Evolutionary conservation across 2,113 vertebrate species (phyloP).

Genomic region (Sinocyclocheilus grahami): DNA sequence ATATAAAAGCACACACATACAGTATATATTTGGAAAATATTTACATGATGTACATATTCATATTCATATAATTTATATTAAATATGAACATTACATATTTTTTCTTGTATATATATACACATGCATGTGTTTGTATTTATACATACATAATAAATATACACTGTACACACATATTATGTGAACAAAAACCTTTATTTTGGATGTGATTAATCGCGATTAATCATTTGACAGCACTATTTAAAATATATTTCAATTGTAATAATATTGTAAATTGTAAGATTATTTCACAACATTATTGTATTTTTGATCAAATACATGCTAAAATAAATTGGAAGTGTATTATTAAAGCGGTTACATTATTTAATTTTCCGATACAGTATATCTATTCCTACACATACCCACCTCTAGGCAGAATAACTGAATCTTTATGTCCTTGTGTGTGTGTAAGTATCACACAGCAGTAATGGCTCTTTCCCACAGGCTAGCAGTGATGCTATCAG

Average conservation of each 20-base stretch:
- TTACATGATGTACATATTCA: too few species aligned
- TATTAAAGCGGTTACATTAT: background rate
- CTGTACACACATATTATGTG: too few species aligned
- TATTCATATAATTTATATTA: too few species aligned
- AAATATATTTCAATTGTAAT: background rate
- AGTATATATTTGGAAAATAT: too few species aligned
- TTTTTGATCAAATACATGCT: background rate
- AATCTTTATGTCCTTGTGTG: conserved; percentile 33
- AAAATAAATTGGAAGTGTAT: background rate
- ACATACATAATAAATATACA: too few species aligned
- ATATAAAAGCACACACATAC: too few species aligned
- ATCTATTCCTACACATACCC: conserved; percentile 28
- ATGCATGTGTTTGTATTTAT: too few species aligned
- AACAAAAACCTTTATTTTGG: too few species aligned
- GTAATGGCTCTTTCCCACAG: conserved; percentile 38
- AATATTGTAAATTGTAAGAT: background rate
- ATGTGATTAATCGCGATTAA: too few species aligned
- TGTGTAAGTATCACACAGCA: conserved; percentile 20
- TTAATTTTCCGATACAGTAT: background rate
- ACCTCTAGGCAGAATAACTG: conserved; percentile 10
- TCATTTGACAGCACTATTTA: too few species aligned
- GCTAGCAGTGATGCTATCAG: conserved; percentile 51
- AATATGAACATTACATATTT: too few species aligned
- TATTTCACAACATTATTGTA: background rate
- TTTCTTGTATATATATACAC: too few species aligned